phyloP scores from a whole-genome alignment of 2,797 vertebrate species.

The Paramormyrops hopkinsi region DNA sequence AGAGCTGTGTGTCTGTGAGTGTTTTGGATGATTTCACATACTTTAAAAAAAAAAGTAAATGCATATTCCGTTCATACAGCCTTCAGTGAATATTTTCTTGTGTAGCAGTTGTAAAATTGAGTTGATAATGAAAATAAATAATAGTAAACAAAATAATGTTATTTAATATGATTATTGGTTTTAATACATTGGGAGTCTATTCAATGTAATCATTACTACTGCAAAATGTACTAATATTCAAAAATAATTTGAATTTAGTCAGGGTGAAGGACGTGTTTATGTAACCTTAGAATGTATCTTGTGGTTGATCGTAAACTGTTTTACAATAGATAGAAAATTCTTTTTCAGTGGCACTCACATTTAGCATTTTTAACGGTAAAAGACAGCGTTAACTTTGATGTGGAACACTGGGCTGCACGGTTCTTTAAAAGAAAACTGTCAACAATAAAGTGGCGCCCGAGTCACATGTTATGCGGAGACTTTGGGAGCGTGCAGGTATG shows the following conservation, averaged over 20 bases:
- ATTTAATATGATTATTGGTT: neutral
- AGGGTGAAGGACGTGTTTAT: neutral
- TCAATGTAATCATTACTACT: neutral
- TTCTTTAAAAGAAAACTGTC: neutral
- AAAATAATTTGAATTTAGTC: neutral
- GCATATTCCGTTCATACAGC: neutral
- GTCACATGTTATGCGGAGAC: neutral
- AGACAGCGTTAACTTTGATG: neutral
- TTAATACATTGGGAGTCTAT: neutral
- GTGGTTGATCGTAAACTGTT: neutral
- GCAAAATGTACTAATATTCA: neutral
- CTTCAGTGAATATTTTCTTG: neutral
- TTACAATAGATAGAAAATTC: neutral
- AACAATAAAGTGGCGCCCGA: neutral
- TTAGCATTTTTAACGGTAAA: neutral
- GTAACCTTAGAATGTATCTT: neutral
- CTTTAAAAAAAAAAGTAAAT: neutral
- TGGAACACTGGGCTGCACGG: neutral
- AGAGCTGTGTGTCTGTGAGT: neutral
- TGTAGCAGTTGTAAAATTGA: neutral
- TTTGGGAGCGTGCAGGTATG: conserved; percentile 23
- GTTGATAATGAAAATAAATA: neutral
- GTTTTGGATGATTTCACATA: neutral
- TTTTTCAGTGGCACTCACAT: neutral
- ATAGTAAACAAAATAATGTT: neutral